Evolutionary conservation across 2,113 vertebrate genomes (phyloP).

Genomic region (Bathybates hornii): DNA sequence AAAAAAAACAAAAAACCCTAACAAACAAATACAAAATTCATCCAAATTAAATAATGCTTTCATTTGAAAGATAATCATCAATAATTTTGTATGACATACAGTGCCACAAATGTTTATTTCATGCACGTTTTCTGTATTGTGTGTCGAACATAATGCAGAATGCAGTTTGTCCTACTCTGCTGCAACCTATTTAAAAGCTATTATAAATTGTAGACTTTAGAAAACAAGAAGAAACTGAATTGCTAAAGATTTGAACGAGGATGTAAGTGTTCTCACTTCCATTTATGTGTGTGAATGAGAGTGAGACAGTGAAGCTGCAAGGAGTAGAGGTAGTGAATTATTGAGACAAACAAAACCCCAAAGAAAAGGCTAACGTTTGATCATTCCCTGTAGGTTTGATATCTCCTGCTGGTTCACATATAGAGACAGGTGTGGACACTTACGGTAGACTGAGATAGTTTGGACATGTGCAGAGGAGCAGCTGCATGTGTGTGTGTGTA

Average conservation of each 20-base stretch:
- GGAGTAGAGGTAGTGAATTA: not conserved
- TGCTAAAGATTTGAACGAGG: not conserved
- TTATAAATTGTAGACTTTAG: not conserved
- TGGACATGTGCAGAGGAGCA: not conserved
- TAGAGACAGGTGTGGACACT: not conserved
- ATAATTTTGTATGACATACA: not conserved
- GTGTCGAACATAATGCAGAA: not conserved
- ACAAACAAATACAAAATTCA: not conserved
- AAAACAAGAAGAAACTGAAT: not conserved
- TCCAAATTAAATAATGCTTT: not conserved
- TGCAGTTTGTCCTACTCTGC: not conserved
- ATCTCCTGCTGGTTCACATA: not conserved
- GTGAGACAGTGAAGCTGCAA: not conserved
- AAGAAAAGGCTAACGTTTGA: not conserved
- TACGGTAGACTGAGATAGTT: not conserved
- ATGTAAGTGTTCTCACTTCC: not conserved
- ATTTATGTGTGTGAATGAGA: not conserved
- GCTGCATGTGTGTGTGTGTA: not conserved
- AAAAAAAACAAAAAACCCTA: rapidly evolving
- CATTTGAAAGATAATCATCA: not conserved
- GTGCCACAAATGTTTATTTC: not conserved
- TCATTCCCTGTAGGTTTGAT: conserved; percentile 27
- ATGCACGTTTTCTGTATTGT: not conserved
- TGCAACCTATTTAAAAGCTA: not conserved
- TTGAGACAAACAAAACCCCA: not conserved